These are phyloP conservation scores for Peromyscus melanophrys DNA, from an alignment of 2,797 vertebrate species.

Conservation along the genomic window DNA sequence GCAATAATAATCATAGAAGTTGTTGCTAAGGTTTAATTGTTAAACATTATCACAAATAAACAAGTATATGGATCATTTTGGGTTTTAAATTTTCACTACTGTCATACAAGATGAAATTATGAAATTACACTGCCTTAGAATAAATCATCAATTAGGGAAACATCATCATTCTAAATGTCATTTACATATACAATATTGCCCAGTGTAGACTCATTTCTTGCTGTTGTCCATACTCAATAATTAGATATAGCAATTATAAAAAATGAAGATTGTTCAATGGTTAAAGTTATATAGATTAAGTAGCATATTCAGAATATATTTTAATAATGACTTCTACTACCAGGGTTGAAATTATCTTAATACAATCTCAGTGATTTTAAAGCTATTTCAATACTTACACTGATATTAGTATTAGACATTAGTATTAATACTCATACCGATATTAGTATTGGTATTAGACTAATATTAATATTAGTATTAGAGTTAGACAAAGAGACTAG, in stretches of 20 bases:
- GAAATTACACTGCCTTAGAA: conserved; percentile 41
- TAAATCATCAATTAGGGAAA: conserved; percentile 65
- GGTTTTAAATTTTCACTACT: conserved; percentile 10
- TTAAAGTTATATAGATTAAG: conserved; percentile 58
- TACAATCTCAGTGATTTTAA: conserved; percentile 46
- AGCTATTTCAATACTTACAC: not conserved
- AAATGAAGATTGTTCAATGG: conserved; percentile 62
- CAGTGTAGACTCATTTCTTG: conserved; percentile 50
- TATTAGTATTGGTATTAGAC: no score
- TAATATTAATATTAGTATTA: no score
- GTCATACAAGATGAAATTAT: conserved; percentile 59
- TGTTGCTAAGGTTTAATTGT: conserved; percentile 61
- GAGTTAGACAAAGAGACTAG: not conserved
- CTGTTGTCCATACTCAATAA: conserved; percentile 30
- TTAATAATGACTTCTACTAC: not conserved
- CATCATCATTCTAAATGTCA: conserved; percentile 41
- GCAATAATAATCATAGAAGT: conserved; percentile 48
- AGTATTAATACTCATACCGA: no score
- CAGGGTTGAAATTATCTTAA: conserved; percentile 2
- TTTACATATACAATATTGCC: conserved; percentile 11
- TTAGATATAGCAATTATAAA: conserved; percentile 47
- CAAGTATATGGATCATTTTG: conserved; percentile 36
- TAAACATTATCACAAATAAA: conserved; percentile 58
- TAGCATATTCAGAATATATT: conserved; percentile 1
- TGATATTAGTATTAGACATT: not conserved